Percentiles rank a stretch among this genome's conserved stretches.
Conservation (phyloP, 2,888 invertebrate species). For the Callinectes sapidus region DNA sequence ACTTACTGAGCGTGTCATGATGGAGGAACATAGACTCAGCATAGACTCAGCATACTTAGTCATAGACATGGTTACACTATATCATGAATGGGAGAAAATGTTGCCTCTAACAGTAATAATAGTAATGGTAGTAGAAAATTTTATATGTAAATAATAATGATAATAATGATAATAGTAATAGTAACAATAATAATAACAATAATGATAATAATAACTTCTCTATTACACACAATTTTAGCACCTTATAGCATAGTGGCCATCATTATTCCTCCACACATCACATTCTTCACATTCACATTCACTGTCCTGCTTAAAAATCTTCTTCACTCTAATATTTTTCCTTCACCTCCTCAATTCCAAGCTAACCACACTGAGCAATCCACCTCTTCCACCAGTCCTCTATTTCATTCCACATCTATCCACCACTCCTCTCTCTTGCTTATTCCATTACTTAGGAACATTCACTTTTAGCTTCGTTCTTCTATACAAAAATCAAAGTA, state of each 20-base stretch:
- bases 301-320: neutral
- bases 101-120: neutral
- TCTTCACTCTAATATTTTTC: neutral
- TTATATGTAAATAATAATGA: neutral
- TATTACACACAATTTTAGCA: neutral
- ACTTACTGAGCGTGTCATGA: conserved; percentile 23
- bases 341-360: neutral
- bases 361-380: neutral
- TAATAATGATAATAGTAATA: neutral
- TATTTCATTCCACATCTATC: neutral
- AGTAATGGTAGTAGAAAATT: neutral
- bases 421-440: neutral
- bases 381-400: neutral
- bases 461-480: neutral
- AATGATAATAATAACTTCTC: neutral
- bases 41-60: neutral
- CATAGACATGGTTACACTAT: neutral
- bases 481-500: neutral
- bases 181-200: too few relatives aligned
- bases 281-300: neutral
- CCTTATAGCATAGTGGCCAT: neutral
- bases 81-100: neutral
- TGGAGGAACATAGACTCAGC: neutral
- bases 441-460: neutral
- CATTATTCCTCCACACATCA: neutral